Conservation (phyloP, 30 jellyfish, hydroid and myxozoan genomes). For the Hydractinia symbiolongicarpus region DNA sequence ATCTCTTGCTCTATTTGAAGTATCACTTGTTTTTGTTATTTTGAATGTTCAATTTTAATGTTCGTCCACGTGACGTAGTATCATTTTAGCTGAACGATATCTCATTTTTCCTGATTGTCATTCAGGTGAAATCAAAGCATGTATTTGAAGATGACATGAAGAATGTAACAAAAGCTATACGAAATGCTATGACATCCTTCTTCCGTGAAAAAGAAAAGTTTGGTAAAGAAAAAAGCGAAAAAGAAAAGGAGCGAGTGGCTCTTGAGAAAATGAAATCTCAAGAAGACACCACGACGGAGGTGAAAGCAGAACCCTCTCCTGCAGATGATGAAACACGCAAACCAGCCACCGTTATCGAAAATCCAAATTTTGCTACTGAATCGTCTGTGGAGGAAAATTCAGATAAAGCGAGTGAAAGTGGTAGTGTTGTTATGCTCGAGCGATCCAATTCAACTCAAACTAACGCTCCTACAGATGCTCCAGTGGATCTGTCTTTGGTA, state of each 20-base stretch:
- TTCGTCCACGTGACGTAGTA: too few relatives aligned
- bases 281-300: background rate
- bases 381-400: background rate
- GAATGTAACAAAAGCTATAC: slow-evolving; percentile 36
- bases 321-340: slow-evolving; percentile 17
- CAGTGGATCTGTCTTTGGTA: background rate
- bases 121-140: slow-evolving; percentile 33
- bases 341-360: slow-evolving; percentile 3
- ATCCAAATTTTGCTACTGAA: slow-evolving; percentile 2
- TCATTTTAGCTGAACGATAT: too few relatives aligned
- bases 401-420: slow-evolving; percentile 1
- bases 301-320: background rate
- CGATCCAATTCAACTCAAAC: background rate
- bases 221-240: background rate
- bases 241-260: slow-evolving; percentile 5
- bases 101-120: too few relatives aligned
- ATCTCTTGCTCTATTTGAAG: too few relatives aligned
- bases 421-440: background rate
- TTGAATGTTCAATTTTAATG: too few relatives aligned
- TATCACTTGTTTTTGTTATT: too few relatives aligned
- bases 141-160: slow-evolving; percentile 28
- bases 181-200: slow-evolving; percentile 15
- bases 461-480: background rate
- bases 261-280: background rate
- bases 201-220: slow-evolving; percentile 33